Conservation (phyloP, 2,888 invertebrate species). For the Sthenelais limicola region DNA sequence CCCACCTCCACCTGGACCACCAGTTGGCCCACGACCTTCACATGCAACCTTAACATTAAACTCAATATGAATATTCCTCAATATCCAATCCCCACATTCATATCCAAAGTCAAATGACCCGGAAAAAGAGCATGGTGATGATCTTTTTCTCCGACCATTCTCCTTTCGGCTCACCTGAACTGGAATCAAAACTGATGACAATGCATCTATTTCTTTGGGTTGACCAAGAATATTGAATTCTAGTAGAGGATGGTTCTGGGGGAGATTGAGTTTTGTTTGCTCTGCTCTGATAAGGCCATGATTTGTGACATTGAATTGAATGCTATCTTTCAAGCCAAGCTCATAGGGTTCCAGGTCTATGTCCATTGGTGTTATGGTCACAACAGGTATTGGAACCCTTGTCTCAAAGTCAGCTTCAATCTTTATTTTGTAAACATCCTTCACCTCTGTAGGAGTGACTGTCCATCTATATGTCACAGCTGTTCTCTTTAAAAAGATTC, state of each 20-base stretch:
- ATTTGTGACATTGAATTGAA: slow-evolving; percentile 55
- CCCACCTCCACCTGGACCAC: neutral
- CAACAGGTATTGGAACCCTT: slow-evolving; percentile 59
- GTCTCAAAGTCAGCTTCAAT: slow-evolving; percentile 58
- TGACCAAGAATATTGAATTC: slow-evolving; percentile 51
- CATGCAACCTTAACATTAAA: neutral
- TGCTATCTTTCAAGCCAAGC: slow-evolving; percentile 45
- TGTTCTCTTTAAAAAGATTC: slow-evolving; percentile 52
- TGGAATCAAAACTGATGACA: slow-evolving; percentile 43
- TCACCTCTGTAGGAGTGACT: slow-evolving; percentile 54
- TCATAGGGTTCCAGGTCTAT: slow-evolving; percentile 52
- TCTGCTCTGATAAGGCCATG: slow-evolving; percentile 58
- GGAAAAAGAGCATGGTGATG: neutral
- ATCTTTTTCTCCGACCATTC: neutral
- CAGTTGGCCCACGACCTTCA: neutral
- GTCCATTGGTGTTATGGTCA: slow-evolving; percentile 53
- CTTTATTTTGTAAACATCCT: slow-evolving; percentile 56
- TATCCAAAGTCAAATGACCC: slow-evolving; percentile 3
- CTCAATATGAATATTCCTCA: neutral
- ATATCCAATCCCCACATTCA: slow-evolving; percentile 18
- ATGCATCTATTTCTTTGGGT: slow-evolving; percentile 47
- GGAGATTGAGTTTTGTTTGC: slow-evolving; percentile 51
- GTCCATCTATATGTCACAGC: slow-evolving; percentile 55
- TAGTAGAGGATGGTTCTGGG: slow-evolving; percentile 52
- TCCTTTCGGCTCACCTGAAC: slow-evolving; percentile 1